Evolutionary conservation across 2,888 invertebrate genomes (phyloP), one percentile per base, ranked within the genome.

Genomic region (Tupiocoris notatus): DNA sequence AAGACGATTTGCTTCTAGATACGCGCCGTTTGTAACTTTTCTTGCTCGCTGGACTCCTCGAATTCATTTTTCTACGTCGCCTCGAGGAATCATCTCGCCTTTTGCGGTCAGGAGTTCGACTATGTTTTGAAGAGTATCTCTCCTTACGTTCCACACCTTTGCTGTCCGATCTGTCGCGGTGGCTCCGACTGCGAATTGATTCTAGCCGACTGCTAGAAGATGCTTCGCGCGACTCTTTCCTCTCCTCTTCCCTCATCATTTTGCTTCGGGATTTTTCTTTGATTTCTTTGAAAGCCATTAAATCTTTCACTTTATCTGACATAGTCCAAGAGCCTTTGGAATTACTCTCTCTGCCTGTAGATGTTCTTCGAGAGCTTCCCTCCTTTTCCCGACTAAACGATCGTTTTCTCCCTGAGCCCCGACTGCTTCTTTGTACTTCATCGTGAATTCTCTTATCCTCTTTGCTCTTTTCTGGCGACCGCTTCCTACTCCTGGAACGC

Each of bases 21-120:
- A 59, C 18, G 9, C 77, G 71, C 83, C 79, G 67, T 82, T 79
- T 12, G 3, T 59, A n/a, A n/a, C 7, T n/a, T 59, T 59, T 59
- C 16, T 67, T 66, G 56, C 25, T 68, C 6, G 57, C 57, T 17
- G 77, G 75, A 25, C 68, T 68, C 58, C 57, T 56, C 1, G 64
- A 59, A 2, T 57, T 57, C 16, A 25, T 24, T 17, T 25, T 80
- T 76, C 77, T 78, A 57, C 62, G 74, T 56, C 67, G 78, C 77
- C 56, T 56, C 7, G 73, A 76, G 62, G 39, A 39, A 12, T 39
- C 39, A 39, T 12, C 39, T 24, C 75, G 61, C 25, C 71, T 61
- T 57, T 74, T 67, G 23, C 54, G 20, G 23, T 67, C 56, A 64
- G 64, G 56, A 16, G 59, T 21, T 59, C 77, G 66, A n/a, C 74